Base-by-base conservation (phyloP, 2,113 vertebrate species). In the Pituophis catenifer region DNA sequence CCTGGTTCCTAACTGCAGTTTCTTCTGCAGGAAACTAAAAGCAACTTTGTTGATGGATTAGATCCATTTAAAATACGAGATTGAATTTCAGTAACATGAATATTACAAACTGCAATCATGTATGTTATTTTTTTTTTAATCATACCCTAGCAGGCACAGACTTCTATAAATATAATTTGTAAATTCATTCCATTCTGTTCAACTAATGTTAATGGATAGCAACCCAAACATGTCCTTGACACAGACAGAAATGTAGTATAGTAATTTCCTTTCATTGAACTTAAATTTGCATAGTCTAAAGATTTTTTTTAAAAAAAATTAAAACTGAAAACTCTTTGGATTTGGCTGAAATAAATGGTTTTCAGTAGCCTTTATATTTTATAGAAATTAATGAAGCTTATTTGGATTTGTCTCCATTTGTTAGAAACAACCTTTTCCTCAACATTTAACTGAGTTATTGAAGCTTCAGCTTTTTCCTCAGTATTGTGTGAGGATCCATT, bases 101-200 rank as follows among this genome's bases (percentile, higher is more conserved):
- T 15, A 86, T 93, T 75, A 93, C 95, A 90, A 48, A 1, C 53
- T 62, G 24, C 88, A 13, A 38, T 12, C 91, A 89, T 91, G 88
- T 94, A 91, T 29, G 65, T 92, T 94, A 94, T 88, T 53, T 97
- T 95, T 94, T 94, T 17, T 11, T 52, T n/a, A n/a, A 96, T 91
- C 50, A 94, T 53, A 54, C 75, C 13, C 75, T 91, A 90, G 62
- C 23, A 95, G 88, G 65, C 70, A 62, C 87, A 19, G 1, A 91
- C 26, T 95, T 95, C 91, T 86, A 89, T 91, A 95, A 95, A 91
- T 94, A 65, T 93, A 95, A 94, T 89, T 86, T 33, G 48, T 38
- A 52, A 86, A n/a, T 53, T 12, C 44, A 90, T 85, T 92, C 50
- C 58, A 70, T 92, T 92, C 57, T 4, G 29, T 59, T 24, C 48